These are phyloP conservation scores for Xestia rhomboidea DNA, from an alignment of 2,888 invertebrate genomes.

Conservation along the genomic window DNA sequence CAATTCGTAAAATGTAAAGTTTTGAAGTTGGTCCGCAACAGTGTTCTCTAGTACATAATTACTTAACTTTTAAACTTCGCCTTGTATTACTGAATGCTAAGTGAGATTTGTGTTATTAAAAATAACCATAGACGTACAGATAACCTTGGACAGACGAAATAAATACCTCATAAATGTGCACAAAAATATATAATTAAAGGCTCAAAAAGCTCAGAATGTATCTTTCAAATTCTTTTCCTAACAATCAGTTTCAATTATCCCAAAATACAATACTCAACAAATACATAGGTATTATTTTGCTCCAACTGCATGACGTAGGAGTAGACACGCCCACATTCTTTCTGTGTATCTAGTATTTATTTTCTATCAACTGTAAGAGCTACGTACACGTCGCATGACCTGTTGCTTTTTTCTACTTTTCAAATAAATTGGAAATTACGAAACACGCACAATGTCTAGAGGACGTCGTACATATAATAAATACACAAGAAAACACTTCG, in stretches of 20 bases:
- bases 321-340: conserved; percentile 18
- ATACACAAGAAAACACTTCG: conserved; percentile 24
- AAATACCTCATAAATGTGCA: not conserved
- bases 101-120: not conserved
- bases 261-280: not conserved
- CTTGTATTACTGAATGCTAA: conserved; percentile 18
- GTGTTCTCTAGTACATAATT: conserved; percentile 35
- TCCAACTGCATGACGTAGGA: conserved; percentile 8
- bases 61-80: conserved; percentile 29
- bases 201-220: not conserved
- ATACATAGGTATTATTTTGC: not conserved
- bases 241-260: not conserved
- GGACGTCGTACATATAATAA: conserved; percentile 28
- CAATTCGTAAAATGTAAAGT: conserved; percentile 55
- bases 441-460: conserved; percentile 38
- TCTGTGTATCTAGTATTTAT: not conserved
- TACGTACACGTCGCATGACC: conserved; percentile 7
- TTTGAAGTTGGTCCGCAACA: conserved; percentile 25
- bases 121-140: not conserved
- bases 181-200: not conserved
- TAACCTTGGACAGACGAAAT: not conserved
- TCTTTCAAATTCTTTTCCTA: not conserved
- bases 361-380: conserved; percentile 6
- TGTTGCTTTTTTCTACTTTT: conserved; percentile 18
- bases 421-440: conserved; percentile 36